Evolutionary conservation across 2,797 vertebrate genomes (phyloP), one percentile per base, ranked within the genome.

Genomic region (Psittacula derbiana): DNA sequence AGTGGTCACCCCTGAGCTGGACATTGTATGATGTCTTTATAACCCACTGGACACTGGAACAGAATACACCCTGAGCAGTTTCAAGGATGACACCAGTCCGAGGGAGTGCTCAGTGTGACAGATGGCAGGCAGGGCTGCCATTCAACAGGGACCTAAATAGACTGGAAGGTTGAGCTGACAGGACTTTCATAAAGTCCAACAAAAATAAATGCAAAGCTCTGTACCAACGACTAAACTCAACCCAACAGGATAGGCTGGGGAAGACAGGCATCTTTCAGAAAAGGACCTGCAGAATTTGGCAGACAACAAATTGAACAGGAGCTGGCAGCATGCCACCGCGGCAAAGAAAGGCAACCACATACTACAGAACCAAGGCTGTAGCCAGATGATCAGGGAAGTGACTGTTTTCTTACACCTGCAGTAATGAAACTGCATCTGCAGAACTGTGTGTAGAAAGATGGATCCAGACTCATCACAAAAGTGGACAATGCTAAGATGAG

Each of bases 311-410:
- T 16, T n/a, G 58, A 83, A 65, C 50, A 11, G 8, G 6, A 71
- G n/a, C 44, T 83, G 49, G n/a, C 28, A 64, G 38, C 13, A 40
- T 33, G 20, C 10, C 53, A 28, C 13, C 5, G 19, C 21, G 9
- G 41, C 41, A 67, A 65, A 58, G 33, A 6, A 2, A 2, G 52
- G 20, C 1, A 0, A 38, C 7, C 41, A 11, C 25, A 33, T 53
- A 43, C 8, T 36, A 31, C n/a, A 13, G 2, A 3, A 66, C 23
- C 41, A 66, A 43, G 33, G 10, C 11, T 66, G n/a, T 43, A 81
- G 14, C 11, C 52, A 82, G 27, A 36, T 27, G 40, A 43, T 49
- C 17, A 30, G n/a, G 11, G 18, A 60, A 71, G 16, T 36, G 33
- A 49, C 11, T 72, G 11, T 25, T 66, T 38, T 16, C 23, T 81